Conservation (phyloP, 2,888 invertebrate genomes). For the Magallana nippona region DNA sequence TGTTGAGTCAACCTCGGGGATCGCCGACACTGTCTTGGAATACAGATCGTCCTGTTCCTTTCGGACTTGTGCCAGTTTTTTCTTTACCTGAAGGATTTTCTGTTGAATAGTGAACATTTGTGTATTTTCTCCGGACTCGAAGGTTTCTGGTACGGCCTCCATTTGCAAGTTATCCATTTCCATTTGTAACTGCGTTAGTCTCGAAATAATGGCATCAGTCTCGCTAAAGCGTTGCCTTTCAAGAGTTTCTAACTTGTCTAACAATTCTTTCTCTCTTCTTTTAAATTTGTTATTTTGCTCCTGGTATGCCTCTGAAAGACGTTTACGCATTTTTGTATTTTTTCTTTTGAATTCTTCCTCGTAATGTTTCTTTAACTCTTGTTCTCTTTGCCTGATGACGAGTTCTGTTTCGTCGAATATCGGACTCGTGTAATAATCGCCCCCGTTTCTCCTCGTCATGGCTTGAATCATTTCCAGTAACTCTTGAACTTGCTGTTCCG, state of each 20-base stretch:
- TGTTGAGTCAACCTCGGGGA: not conserved
- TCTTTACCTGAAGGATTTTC: conserved; percentile 5
- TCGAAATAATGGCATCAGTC: not conserved
- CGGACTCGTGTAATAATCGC: conserved; percentile 46
- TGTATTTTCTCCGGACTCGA: not conserved
- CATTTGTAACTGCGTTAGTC: conserved; percentile 6
- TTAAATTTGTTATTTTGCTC: not conserved
- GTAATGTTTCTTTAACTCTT: conserved; percentile 40
- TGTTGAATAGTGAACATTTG: not conserved
- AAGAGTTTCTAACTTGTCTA: conserved; percentile 27
- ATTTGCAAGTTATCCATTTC: conserved; percentile 25
- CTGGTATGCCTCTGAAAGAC: conserved; percentile 37
- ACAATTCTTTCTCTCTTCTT: conserved; percentile 27
- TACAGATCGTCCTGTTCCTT: conserved; percentile 15
- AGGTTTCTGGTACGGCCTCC: not conserved
- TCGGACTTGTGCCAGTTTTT: conserved; percentile 17
- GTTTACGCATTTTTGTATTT: conserved; percentile 8
- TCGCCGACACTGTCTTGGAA: not conserved
- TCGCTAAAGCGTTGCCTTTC: conserved; percentile 34
- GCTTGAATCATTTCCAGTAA: conserved; percentile 46
- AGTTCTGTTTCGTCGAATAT: conserved; percentile 49
- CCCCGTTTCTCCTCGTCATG: conserved; percentile 42
- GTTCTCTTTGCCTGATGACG: conserved; percentile 42
- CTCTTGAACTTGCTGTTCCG: conserved; percentile 41
- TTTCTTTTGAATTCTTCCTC: conserved; percentile 2